Evolutionary conservation across 2,113 vertebrate genomes (phyloP).

Genomic region (Orientallactaga bullata): DNA sequence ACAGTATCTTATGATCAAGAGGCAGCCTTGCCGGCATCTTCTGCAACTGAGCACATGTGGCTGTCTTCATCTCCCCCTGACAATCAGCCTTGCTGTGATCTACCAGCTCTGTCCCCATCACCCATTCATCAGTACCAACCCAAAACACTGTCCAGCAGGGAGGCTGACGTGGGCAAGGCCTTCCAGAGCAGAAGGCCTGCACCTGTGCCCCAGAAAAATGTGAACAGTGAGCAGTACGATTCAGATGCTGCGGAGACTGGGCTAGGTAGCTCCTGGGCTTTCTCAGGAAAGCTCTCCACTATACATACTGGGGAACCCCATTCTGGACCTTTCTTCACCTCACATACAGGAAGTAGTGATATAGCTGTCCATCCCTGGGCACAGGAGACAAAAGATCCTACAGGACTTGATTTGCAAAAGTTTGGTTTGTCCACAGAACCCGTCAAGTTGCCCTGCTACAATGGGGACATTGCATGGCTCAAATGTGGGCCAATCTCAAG

Average conservation of each 20-base stretch:
- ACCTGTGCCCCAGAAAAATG: slow-evolving; percentile 2
- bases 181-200: neutral
- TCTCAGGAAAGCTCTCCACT: slow-evolving; percentile 44
- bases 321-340: neutral
- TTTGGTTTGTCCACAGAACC: slow-evolving; percentile 58
- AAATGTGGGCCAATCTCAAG: slow-evolving; percentile 67
- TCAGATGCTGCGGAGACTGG: slow-evolving; percentile 41
- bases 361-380: neutral
- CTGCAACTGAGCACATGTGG: neutral
- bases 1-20: neutral
- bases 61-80: slow-evolving; percentile 48
- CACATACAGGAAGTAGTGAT: neutral
- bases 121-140: neutral
- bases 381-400: slow-evolving; percentile 40
- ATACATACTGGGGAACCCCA: neutral
- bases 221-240: neutral
- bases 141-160: neutral
- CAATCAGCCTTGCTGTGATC: slow-evolving; percentile 45
- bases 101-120: neutral
- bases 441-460: neutral
- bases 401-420: slow-evolving; percentile 21
- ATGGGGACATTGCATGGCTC: slow-evolving; percentile 60
- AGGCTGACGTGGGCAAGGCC: neutral
- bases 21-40: neutral
- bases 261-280: neutral